Evolutionary conservation across 2,888 invertebrate genomes (phyloP), one percentile per base, ranked within the genome.

Genomic region (Pecten maximus): DNA sequence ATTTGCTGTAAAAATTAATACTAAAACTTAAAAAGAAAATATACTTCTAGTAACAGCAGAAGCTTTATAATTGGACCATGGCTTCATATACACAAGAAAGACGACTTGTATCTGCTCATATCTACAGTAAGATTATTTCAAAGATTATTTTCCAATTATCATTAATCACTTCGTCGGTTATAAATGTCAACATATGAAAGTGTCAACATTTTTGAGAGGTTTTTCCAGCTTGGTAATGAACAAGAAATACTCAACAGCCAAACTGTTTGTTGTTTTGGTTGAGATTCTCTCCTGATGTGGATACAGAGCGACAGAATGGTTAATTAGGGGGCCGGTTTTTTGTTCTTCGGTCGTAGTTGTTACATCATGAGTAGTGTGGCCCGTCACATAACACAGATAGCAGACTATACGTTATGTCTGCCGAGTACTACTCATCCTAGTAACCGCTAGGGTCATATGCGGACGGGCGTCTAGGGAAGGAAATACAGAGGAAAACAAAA

Each of bases 111-210:
- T 74, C 10, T 28, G 74, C 10, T 74, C 74, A 74, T 74, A 35
- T 35, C 74, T 35, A 74, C 74, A 6, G 12, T 10, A 35, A 35
- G 35, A 74, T 74, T 35, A 28, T 35, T 15, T 6, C 28, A 74
- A 6, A 74, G 28, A 28, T 74, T 35, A 74, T 28, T 74, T 74
- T 74, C 74, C 35, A 35, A 74, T 28, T 74, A 35, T 35, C 28
- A 74, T 74, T 35, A 74, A 74, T 10, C 74, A 74, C 23, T 12
- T 0, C 23, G 74, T 74, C 35, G 23, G 12, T 28, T 35, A 35
- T 74, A 74, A 74, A 74, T 23, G 74, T 74, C 74, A 74, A 74
- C 74, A 74, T 35, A 28, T 6, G 74, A 74, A 35, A 74, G 74
- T 35, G 16, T 35, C 28, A 35, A 15, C 74, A 74, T 28, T 35